Evolutionary conservation across 2,797 vertebrate genomes (phyloP), one percentile per base, ranked within the genome.

Genomic region (Percopsis omiscomaycus): DNA sequence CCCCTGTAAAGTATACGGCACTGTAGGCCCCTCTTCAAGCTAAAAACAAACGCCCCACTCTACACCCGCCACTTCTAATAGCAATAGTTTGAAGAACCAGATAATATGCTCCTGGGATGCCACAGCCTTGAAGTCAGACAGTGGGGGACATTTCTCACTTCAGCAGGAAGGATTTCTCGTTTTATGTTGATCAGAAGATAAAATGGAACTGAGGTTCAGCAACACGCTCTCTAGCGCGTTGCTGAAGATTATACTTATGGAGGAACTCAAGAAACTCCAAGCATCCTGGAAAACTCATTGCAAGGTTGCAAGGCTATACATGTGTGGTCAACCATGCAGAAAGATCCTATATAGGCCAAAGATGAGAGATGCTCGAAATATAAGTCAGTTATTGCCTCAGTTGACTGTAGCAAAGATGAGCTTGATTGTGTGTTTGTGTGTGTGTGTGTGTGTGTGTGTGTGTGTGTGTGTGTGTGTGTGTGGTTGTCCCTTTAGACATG

Each of bases 301-400:
- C 49, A 22, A 22, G 22, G 22, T 22, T 22, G 11, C 1, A 55
- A 81, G 85, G 83, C 80, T 84, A 88, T 74, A 77, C 67, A 78
- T 52, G 58, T 80, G 84, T 71, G 84, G 82, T 79, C 84, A 81
- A 61, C 77, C 86, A 86, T 73, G 79, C 80, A 82, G 84, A 84
- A 85, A 85, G 46, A 81, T 65, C 61, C 57, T 69, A 66, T 83
- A 86, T 82, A 79, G 71, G 54, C 53, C 76, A 63, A 61, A 84
- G 83, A 89, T 88, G 60, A 85, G 74, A 78, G 64, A 75, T 72
- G 77, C 61, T 76, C 52, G 62, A 79, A 82, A 79, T 80, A 74
- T 74, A 82, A 74, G 78, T 75, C 59, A 54, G 66, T 51, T 55
- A 58, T 80, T 68, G 80, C 66, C 59, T 4, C 14, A 61, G 66